Evolutionary conservation across 2,797 vertebrate species (phyloP).

Genomic region (Syngnathus rostellatus): DNA sequence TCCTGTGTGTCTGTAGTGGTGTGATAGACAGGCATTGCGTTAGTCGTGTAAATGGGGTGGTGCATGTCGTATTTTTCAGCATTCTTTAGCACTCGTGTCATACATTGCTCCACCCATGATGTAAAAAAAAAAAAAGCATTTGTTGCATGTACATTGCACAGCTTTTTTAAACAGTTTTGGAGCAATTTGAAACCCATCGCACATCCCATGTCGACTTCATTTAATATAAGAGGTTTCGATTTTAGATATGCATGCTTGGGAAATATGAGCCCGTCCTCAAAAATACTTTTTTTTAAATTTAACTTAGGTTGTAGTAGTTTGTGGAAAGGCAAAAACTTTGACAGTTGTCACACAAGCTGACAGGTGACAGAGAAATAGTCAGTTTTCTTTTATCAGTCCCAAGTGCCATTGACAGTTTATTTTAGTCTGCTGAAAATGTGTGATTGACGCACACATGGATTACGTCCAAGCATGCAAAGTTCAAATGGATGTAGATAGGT

Average conservation of each 20-base stretch:
- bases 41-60: constrained; percentile 15
- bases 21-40: background rate
- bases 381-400: no score
- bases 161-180: background rate
- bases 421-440: no score
- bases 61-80: constrained; percentile 31
- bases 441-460: no score
- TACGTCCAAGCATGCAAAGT: no score
- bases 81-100: constrained; percentile 55
- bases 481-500: no score
- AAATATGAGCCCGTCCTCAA: no score
- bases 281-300: no score
- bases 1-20: background rate
- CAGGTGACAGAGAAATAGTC: background rate
- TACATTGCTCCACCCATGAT: constrained; percentile 20
- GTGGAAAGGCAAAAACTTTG: background rate
- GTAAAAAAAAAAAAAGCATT: no score
- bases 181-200: background rate
- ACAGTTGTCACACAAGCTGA: background rate
- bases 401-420: no score
- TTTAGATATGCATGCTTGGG: background rate
- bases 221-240: background rate
- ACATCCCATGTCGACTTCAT: background rate
- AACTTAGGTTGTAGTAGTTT: no score
- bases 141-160: background rate